A percentile compares a stretch with the other conserved stretches of the same genome.
phyloP scores from a whole-genome alignment of 2,797 vertebrate genomes.

The Leptatherina wallacei region DNA sequence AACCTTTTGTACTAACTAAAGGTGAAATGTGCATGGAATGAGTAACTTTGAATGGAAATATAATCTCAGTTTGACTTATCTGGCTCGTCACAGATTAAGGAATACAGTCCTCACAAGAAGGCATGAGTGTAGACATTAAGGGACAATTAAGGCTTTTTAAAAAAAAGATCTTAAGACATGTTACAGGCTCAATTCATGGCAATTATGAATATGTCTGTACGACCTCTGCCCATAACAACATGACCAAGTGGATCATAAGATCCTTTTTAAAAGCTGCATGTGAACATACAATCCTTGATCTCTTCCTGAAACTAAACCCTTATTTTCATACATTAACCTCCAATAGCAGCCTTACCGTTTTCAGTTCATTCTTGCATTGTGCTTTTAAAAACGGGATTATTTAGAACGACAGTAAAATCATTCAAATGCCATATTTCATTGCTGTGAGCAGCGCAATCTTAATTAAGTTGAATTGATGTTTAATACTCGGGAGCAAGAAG shows the following conservation, averaged over 20 bases:
- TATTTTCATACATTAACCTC: no score
- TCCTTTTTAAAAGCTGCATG: background rate
- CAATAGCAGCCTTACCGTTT: no score
- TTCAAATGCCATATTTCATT: background rate
- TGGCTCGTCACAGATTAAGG: background rate
- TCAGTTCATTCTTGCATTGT: background rate
- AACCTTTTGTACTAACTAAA: constrained; percentile 1
- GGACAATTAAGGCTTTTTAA: background rate
- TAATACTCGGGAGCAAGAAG: background rate
- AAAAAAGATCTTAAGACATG: background rate
- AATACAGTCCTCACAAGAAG: constrained; percentile 6
- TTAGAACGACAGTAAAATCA: background rate
- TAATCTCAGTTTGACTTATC: constrained; percentile 13
- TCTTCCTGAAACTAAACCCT: no score
- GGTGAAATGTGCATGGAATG: constrained; percentile 55
- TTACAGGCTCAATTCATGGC: constrained; percentile 4
- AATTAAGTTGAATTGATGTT: background rate
- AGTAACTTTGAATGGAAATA: constrained; percentile 18
- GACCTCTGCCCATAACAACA: constrained; percentile 4
- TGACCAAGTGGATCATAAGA: background rate
- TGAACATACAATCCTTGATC: background rate
- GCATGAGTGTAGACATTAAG: background rate
- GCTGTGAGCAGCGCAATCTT: background rate
- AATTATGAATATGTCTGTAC: background rate
- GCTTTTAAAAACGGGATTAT: background rate